A percentile compares a stretch with the other conserved stretches of the same genome.
Conservation (phyloP, 2,888 invertebrate genomes). For the Synanthedon vespiformis region DNA sequence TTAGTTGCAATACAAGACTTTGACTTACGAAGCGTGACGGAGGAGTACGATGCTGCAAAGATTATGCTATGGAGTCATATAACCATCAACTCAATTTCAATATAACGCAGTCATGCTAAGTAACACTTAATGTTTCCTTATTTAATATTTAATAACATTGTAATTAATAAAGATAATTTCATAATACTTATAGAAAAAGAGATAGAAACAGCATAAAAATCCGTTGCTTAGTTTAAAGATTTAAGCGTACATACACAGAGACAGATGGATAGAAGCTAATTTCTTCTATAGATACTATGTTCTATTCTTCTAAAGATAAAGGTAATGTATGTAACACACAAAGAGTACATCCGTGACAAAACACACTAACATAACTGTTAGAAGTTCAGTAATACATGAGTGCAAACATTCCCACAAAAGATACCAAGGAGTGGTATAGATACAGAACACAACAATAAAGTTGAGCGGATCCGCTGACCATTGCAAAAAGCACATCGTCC, state of each 20-base stretch:
- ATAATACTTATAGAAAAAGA: neutral
- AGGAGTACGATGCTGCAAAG: conserved; percentile 26
- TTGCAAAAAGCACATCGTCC: conserved; percentile 51
- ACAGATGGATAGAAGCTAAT: too few relatives aligned
- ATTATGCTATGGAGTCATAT: conserved; percentile 17
- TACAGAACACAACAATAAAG: conserved; percentile 48
- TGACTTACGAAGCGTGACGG: conserved; percentile 44
- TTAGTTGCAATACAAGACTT: conserved; percentile 49
- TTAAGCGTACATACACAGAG: too few relatives aligned
- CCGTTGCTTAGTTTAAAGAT: too few relatives aligned
- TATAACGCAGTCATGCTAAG: too few relatives aligned
- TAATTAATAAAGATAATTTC: neutral
- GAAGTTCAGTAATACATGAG: conserved; percentile 29
- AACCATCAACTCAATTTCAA: too few relatives aligned
- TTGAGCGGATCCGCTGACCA: conserved; percentile 47
- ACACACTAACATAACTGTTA: neutral
- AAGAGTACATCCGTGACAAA: neutral
- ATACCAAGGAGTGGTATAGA: conserved; percentile 27
- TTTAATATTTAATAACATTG: neutral
- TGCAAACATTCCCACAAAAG: conserved; percentile 35
- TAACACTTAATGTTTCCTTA: neutral
- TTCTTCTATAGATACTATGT: too few relatives aligned
- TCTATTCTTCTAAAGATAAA: too few relatives aligned
- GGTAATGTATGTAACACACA: neutral
- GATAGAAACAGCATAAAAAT: neutral